phyloP scores from a whole-genome alignment of 1,140 invertebrate species.

The Euglossa dilemma region DNA sequence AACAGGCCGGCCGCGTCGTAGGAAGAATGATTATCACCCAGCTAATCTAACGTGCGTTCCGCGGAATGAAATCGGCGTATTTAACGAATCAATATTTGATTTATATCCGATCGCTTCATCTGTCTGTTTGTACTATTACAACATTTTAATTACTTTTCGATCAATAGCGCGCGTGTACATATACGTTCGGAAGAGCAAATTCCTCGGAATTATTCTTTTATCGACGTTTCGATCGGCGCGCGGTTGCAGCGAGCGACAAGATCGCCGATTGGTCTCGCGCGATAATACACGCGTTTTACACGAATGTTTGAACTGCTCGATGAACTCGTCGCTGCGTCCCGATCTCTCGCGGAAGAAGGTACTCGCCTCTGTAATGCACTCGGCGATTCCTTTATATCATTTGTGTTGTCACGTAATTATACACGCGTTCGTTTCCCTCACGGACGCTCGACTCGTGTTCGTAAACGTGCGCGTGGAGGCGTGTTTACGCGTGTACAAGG shows the following conservation, averaged over 20 bases:
- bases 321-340: not conserved
- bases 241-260: no score
- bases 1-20: not conserved
- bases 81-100: conserved; percentile 43
- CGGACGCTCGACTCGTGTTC: not conserved
- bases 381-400: conserved; percentile 54
- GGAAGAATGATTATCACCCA: not conserved
- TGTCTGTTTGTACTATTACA: not conserved
- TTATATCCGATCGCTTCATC: not conserved
- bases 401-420: conserved; percentile 57
- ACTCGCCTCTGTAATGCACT: conserved; percentile 13
- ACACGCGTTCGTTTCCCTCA: conserved; percentile 44
- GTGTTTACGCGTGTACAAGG: not conserved
- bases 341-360: not conserved
- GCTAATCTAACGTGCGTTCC: not conserved
- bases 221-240: not conserved
- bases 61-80: conserved; percentile 8
- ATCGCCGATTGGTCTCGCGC: no score
- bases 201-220: not conserved
- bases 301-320: not conserved
- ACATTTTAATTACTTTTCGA: conserved; percentile 33
- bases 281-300: no score
- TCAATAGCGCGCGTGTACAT: not conserved
- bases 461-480: not conserved
- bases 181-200: not conserved